phyloP scores from a whole-genome alignment of 1,140 invertebrate species.

The Drosophila oshimai region DNA sequence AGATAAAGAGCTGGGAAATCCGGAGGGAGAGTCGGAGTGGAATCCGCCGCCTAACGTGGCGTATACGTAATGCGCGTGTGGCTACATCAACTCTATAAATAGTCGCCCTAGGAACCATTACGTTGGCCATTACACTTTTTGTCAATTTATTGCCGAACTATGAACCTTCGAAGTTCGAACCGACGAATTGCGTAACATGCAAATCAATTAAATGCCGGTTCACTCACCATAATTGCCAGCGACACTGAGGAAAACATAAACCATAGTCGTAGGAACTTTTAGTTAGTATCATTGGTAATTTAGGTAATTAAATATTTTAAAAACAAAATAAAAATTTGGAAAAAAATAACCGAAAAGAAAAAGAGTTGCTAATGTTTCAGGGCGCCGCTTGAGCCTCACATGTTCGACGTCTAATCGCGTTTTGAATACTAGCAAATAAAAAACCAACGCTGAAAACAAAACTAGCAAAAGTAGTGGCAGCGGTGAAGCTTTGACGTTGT shows the following conservation, averaged over 20 bases:
- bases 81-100: conserved; percentile 30
- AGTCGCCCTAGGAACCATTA: conserved; percentile 24
- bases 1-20: conserved; percentile 5
- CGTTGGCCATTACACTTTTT: conserved; percentile 25
- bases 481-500: conserved; percentile 43
- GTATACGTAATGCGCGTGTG: conserved; percentile 63
- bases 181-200: conserved; percentile 62
- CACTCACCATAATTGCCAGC: conserved; percentile 78
- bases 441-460: conserved; percentile 37
- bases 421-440: conserved; percentile 74
- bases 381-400: conserved; percentile 70
- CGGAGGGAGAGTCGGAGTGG: background rate
- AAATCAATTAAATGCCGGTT: conserved; percentile 45
- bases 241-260: conserved; percentile 79
- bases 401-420: conserved; percentile 82
- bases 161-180: conserved; percentile 3
- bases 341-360: conserved; percentile 47
- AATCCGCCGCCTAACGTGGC: conserved; percentile 15
- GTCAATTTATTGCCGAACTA: conserved; percentile 27
- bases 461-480: conserved; percentile 22
- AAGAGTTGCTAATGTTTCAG: conserved; percentile 39
- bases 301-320: conserved; percentile 6
- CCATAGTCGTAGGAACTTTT: conserved; percentile 51
- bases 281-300: conserved; percentile 17
- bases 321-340: conserved; percentile 29